A percentile compares a stretch with the other conserved stretches of the same genome.
Evolutionary conservation across 53 echinoderm and acorn worm species (phyloP).

Genomic region (Patiria pectinifera): DNA sequence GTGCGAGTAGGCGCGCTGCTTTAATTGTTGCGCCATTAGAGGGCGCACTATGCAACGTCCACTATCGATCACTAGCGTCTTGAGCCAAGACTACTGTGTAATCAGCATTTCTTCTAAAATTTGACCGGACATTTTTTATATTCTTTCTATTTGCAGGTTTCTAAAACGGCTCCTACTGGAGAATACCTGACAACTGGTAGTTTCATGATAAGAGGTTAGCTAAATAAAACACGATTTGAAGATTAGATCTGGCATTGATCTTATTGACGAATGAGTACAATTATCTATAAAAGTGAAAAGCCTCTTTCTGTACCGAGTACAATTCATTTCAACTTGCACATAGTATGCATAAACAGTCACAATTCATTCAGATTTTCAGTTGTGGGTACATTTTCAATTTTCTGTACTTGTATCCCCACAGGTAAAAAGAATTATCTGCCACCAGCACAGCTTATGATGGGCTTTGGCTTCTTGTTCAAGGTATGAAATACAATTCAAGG

Average conservation of each 20-base stretch:
- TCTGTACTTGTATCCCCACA: slow-evolving; percentile 46
- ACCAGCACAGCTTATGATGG: slow-evolving; percentile 96
- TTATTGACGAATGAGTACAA: too few species aligned
- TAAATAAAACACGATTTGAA: background rate
- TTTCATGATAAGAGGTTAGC: slow-evolving; percentile 96
- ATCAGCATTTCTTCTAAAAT: too few species aligned
- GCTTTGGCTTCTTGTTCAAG: slow-evolving; percentile 98
- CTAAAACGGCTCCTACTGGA: slow-evolving; percentile 97
- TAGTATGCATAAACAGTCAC: too few species aligned
- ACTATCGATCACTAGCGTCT: too few species aligned
- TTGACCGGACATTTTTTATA: background rate
- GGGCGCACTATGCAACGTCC: too few species aligned
- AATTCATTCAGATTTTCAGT: too few species aligned
- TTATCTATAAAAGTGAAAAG: too few species aligned
- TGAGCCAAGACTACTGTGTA: too few species aligned
- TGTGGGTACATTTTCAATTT: background rate
- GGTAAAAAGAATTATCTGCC: slow-evolving; percentile 98
- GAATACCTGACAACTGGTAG: slow-evolving; percentile 97
- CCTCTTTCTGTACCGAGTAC: too few species aligned
- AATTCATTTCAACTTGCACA: too few species aligned
- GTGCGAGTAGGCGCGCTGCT: too few species aligned
- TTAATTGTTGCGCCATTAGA: too few species aligned
- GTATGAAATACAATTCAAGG: slow-evolving; percentile 38
- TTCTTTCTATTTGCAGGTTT: slow-evolving; percentile 69
- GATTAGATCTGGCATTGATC: background rate